phyloP scores from a whole-genome alignment of 2,888 invertebrate genomes.

The Rhamnusium bicolor region DNA sequence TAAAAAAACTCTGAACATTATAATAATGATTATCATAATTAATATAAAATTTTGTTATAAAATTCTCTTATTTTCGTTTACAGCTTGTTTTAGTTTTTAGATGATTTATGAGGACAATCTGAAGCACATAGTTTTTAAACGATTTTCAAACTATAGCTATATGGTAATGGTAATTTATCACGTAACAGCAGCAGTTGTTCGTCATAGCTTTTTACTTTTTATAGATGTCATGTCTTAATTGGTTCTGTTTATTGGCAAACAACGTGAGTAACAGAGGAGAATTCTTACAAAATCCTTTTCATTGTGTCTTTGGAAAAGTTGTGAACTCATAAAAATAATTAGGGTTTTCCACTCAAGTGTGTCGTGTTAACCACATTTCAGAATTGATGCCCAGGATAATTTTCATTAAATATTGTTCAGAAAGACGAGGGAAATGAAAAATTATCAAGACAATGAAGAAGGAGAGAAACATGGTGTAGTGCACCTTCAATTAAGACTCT shows the following conservation, averaged over 20 bases:
- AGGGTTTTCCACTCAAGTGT: constrained; percentile 62
- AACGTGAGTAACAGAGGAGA: neutral
- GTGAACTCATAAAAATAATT: constrained; percentile 65
- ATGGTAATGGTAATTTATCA: neutral
- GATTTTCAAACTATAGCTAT: neutral
- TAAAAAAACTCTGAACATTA: too few relatives aligned
- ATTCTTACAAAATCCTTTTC: neutral
- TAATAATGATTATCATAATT: too few relatives aligned
- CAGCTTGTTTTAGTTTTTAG: neutral
- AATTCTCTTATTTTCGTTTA: neutral
- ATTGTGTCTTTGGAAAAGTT: constrained; percentile 31
- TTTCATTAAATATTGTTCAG: constrained; percentile 69
- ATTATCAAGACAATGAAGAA: constrained; percentile 68
- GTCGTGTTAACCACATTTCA: constrained; percentile 51
- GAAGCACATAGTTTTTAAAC: neutral
- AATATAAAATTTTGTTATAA: too few relatives aligned
- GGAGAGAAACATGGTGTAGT: constrained; percentile 68
- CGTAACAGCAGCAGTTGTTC: neutral
- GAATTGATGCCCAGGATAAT: constrained; percentile 67
- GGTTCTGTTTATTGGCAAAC: neutral
- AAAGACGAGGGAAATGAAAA: constrained; percentile 66
- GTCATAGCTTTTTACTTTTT: neutral
- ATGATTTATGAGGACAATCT: neutral
- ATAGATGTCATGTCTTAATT: constrained; percentile 7
- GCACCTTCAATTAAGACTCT: constrained; percentile 68